These are phyloP conservation scores for Anolis apletophallus DNA, from an alignment of 2,797 vertebrate species.

Conservation along the genomic window DNA sequence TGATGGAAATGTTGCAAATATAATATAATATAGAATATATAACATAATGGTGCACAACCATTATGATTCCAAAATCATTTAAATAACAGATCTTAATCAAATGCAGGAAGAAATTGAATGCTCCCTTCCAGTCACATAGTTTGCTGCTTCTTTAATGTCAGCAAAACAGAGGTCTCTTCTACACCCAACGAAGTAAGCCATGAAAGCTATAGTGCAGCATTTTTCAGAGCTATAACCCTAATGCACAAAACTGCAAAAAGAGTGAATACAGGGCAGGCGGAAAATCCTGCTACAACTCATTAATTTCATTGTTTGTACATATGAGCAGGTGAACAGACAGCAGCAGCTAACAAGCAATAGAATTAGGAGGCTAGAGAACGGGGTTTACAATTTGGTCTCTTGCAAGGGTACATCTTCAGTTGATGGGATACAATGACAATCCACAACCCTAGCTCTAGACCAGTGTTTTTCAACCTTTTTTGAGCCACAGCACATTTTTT, in stretches of 20 bases:
- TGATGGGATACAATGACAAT: background rate
- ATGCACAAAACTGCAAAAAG: too few relatives aligned
- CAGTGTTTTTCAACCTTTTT: too few relatives aligned
- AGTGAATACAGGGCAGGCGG: too few relatives aligned
- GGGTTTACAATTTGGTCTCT: background rate
- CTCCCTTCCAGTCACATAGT: background rate
- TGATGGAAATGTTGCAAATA: background rate
- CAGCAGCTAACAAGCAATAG: background rate
- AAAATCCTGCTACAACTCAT: background rate
- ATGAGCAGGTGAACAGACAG: background rate
- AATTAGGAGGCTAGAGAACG: background rate
- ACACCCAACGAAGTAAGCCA: background rate
- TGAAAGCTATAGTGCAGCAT: background rate
- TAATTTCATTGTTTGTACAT: background rate
- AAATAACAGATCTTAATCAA: background rate
- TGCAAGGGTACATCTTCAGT: too few relatives aligned
- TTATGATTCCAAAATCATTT: background rate
- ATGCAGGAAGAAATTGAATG: background rate
- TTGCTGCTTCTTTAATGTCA: background rate
- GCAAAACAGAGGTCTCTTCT: background rate
- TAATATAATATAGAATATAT: too few relatives aligned
- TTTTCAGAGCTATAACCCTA: background rate
- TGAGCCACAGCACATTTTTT: too few relatives aligned
- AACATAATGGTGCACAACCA: background rate
- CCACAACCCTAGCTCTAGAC: background rate